A percentile compares a stretch with the other conserved stretches of the same genome.
These are phyloP conservation scores for Catalaphyllia jardinei DNA, from an alignment of 64 coral and sea anemone genomes.

Conservation along the genomic window DNA sequence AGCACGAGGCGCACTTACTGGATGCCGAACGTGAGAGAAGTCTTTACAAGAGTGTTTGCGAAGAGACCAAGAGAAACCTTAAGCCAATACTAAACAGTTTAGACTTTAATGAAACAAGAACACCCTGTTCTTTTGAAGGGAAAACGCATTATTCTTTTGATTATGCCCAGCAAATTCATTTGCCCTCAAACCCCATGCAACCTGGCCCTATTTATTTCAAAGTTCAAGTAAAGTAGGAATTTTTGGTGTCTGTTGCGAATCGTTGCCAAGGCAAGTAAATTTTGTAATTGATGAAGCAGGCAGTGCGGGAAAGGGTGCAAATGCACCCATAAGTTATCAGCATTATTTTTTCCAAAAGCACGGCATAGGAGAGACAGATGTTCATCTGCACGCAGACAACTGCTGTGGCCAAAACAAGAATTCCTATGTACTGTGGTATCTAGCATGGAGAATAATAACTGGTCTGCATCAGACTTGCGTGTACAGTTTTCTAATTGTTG, in stretches of 20 bases:
- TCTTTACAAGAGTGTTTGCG: constrained; percentile 14
- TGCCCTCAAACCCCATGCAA: constrained; percentile 26
- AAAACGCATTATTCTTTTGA: constrained; percentile 43
- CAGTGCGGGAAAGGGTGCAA: constrained; percentile 25
- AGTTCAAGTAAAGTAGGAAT: background rate
- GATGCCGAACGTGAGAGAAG: background rate
- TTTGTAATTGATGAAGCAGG: constrained; percentile 15
- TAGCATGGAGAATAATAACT: background rate
- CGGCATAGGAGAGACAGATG: constrained; percentile 20
- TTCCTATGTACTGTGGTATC: constrained; percentile 31
- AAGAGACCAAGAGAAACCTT: background rate
- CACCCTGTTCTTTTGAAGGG: constrained; percentile 16
- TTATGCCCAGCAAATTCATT: constrained; percentile 46
- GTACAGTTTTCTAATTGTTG: constrained; percentile 7
- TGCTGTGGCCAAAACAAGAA: constrained; percentile 45
- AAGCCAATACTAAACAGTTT: background rate
- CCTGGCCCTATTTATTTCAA: constrained; percentile 51
- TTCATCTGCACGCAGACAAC: constrained; percentile 39
- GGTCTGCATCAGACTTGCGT: background rate
- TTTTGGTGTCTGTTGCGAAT: constrained; percentile 37
- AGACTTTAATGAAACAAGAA: constrained; percentile 5
- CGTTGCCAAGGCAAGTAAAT: constrained; percentile 27
- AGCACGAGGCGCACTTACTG: background rate
- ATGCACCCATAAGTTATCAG: constrained; percentile 15
- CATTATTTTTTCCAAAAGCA: constrained; percentile 39